Evolutionary conservation across 2,888 invertebrate species (phyloP).

Genomic region (Himalopsyche japonica): DNA sequence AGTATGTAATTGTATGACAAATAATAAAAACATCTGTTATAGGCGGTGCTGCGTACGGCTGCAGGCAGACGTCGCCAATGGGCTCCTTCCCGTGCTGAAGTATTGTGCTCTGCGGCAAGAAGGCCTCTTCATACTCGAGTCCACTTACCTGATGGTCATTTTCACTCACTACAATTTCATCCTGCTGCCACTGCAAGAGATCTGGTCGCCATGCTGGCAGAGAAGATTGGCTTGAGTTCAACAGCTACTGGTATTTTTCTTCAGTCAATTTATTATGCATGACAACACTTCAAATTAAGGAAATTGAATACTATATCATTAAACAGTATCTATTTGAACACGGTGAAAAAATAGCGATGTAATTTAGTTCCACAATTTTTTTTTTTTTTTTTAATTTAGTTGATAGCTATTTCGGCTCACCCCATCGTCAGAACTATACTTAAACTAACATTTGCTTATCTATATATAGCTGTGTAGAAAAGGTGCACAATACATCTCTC

Average conservation of each 20-base stretch:
- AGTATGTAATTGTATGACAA: too few species aligned
- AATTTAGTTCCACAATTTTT: too few species aligned
- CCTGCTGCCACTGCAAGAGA: constrained; percentile 90
- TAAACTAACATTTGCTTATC: too few species aligned
- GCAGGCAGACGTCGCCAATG: constrained; percentile 76
- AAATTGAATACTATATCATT: neutral
- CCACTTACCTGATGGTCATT: constrained; percentile 91
- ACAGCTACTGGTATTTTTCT: constrained; percentile 66
- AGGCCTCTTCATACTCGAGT: constrained; percentile 89
- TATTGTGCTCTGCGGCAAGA: constrained; percentile 88
- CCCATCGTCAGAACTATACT: too few species aligned
- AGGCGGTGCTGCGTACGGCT: constrained; percentile 58
- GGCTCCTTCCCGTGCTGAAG: constrained; percentile 91
- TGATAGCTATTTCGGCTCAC: too few species aligned
- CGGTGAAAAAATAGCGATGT: too few species aligned
- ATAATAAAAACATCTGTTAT: neutral
- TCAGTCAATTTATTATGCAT: neutral
- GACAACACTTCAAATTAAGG: neutral
- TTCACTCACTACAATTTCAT: constrained; percentile 93
- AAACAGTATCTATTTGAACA: too few species aligned
- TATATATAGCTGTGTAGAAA: too few species aligned
- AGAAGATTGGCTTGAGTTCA: constrained; percentile 84
- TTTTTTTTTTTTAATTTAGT: too few species aligned
- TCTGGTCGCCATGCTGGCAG: constrained; percentile 83
- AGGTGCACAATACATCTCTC: too few species aligned